Evolutionary conservation across 1,140 invertebrate species (phyloP).

Genomic region (Nomia melanderi): DNA sequence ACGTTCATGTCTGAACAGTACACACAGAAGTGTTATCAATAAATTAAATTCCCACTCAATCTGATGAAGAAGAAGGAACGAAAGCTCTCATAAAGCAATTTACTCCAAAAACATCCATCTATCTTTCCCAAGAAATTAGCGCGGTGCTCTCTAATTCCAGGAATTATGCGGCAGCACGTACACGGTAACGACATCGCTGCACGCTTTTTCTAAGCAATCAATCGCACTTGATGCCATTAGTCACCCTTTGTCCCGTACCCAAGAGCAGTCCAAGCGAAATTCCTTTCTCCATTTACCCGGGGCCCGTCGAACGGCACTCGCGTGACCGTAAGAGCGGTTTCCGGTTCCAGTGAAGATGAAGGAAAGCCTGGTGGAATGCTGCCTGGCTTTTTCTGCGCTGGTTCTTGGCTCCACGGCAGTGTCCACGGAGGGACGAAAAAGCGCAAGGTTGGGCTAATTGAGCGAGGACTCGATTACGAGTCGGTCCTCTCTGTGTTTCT

Average conservation of each 20-base stretch:
- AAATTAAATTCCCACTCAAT: too few species aligned
- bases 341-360: slow-evolving; percentile 25
- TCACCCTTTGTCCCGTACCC: slow-evolving; percentile 47
- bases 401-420: background rate
- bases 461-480: slow-evolving; percentile 74
- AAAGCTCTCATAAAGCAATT: too few species aligned
- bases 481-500: slow-evolving; percentile 67
- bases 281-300: slow-evolving; percentile 36
- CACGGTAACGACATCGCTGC: background rate
- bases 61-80: too few species aligned
- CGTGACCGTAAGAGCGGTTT: slow-evolving; percentile 21
- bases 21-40: too few species aligned
- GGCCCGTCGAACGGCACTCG: slow-evolving; percentile 12
- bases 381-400: background rate
- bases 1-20: too few species aligned
- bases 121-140: too few species aligned
- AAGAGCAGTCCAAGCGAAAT: slow-evolving; percentile 16
- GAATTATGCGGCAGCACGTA: too few species aligned
- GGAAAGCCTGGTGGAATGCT: background rate
- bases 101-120: too few species aligned
- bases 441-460: slow-evolving; percentile 73
- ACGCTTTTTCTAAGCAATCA: slow-evolving; percentile 31
- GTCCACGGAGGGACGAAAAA: slow-evolving; percentile 28
- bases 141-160: too few species aligned
- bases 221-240: slow-evolving; percentile 46